A percentile compares a stretch with the other conserved stretches of the same genome.
Conservation (phyloP, 2,888 invertebrate species). For the Eueremaeus valkanovi region DNA sequence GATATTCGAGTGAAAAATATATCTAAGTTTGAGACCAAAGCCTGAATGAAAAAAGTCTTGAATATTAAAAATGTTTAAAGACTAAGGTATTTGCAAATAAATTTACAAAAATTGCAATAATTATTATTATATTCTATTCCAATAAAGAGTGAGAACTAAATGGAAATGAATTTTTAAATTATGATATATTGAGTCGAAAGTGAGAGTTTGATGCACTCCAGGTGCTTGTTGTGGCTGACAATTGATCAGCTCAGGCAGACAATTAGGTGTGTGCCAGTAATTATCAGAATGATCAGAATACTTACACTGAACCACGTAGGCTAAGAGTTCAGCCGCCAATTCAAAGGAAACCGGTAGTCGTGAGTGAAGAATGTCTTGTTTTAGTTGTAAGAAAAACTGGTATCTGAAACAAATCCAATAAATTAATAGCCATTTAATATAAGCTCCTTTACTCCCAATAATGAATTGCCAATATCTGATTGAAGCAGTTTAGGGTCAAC, state of each 20-base stretch:
- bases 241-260: neutral
- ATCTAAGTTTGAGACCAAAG: no score
- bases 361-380: conserved; percentile 91
- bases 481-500: neutral
- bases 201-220: neutral
- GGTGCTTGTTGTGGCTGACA: neutral
- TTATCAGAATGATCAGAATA: conserved; percentile 50
- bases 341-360: conserved; percentile 86
- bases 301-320: conserved; percentile 92
- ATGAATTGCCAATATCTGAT: no score
- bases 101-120: no score
- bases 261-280: neutral
- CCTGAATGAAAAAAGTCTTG: no score
- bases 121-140: no score
- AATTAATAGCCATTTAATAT: neutral
- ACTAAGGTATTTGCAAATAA: no score
- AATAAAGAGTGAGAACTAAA: no score
- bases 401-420: conserved; percentile 63
- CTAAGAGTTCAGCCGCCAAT: conserved; percentile 83
- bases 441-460: no score
- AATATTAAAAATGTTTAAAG: neutral
- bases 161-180: no score
- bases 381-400: conserved; percentile 93
- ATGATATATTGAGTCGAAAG: no score
- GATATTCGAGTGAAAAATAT: no score